These are phyloP conservation scores for Cantharis nigra DNA, from an alignment of 2,888 invertebrate species.

Conservation along the genomic window DNA sequence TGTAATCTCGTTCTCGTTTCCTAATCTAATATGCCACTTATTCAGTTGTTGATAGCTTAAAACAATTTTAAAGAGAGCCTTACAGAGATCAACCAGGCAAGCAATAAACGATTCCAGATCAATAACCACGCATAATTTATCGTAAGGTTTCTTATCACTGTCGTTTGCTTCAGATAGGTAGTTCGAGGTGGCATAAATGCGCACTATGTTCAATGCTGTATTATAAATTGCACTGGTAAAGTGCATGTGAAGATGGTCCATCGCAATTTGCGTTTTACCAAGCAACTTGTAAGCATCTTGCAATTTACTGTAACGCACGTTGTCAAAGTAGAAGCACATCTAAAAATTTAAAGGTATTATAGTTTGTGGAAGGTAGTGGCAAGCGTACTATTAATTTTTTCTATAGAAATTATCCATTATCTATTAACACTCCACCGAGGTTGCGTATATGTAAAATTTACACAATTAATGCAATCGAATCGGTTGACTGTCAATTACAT, in stretches of 20 bases:
- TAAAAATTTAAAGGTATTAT: slow-evolving; percentile 38
- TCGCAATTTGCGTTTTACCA: slow-evolving; percentile 87
- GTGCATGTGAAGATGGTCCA: slow-evolving; percentile 92
- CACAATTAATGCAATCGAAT: no score
- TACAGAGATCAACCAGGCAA: slow-evolving; percentile 85
- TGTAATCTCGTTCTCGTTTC: slow-evolving; percentile 39
- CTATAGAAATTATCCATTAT: no score
- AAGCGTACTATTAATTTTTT: no score
- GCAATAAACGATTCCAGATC: slow-evolving; percentile 66
- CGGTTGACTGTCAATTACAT: no score
- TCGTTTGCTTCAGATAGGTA: slow-evolving; percentile 48
- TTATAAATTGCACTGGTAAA: slow-evolving; percentile 91
- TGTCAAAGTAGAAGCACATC: slow-evolving; percentile 75
- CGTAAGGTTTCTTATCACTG: slow-evolving; percentile 73
- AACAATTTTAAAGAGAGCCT: slow-evolving; percentile 82
- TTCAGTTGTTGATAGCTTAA: slow-evolving; percentile 77
- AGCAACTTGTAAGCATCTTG: slow-evolving; percentile 86
- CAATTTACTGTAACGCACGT: slow-evolving; percentile 77
- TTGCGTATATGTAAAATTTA: no score
- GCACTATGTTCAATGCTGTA: slow-evolving; percentile 65
- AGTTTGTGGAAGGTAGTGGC: neutral
- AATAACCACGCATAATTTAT: slow-evolving; percentile 76
- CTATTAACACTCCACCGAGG: no score
- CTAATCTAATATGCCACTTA: slow-evolving; percentile 70
- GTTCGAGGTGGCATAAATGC: slow-evolving; percentile 56